Evolutionary conservation across 2,797 vertebrate genomes (phyloP).

Genomic region (Darevskia mixta): DNA sequence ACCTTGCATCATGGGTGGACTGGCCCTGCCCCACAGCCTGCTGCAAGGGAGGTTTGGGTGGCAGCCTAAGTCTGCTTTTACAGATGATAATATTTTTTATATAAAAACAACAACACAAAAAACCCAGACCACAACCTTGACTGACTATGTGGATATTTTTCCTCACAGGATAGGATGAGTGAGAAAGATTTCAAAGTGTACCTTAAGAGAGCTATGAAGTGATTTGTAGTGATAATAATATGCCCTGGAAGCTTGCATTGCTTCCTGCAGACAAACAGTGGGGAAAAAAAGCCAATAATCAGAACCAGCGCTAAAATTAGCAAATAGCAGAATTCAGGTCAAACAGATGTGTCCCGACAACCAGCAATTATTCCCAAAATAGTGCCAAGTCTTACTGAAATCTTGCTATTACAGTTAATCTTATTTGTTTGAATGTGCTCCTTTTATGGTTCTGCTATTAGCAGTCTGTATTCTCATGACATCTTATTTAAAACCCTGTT

Average conservation of each 20-base stretch:
- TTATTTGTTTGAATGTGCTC: background rate
- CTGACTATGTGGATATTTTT: background rate
- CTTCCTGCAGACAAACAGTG: constrained; percentile 12
- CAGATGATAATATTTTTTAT: background rate
- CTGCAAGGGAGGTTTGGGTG: too few relatives aligned
- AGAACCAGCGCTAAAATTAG: background rate
- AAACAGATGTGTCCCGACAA: background rate
- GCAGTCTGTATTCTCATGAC: background rate
- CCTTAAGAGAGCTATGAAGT: background rate
- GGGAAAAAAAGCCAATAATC: background rate
- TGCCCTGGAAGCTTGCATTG: background rate
- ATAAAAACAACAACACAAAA: too few relatives aligned
- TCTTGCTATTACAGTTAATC: background rate
- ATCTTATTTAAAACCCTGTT: constrained; percentile 2
- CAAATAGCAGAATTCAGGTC: constrained; percentile 17
- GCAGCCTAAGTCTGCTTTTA: background rate
- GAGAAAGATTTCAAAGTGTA: background rate
- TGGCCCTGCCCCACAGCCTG: too few relatives aligned
- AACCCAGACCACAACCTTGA: background rate
- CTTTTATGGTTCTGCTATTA: background rate
- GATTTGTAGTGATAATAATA: constrained; percentile 5
- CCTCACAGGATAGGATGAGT: background rate
- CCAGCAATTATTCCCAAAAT: background rate
- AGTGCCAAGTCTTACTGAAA: background rate
- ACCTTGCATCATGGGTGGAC: too few relatives aligned